Conservation (phyloP, 2,888 invertebrate species). For the Subacronicta megacephala region DNA sequence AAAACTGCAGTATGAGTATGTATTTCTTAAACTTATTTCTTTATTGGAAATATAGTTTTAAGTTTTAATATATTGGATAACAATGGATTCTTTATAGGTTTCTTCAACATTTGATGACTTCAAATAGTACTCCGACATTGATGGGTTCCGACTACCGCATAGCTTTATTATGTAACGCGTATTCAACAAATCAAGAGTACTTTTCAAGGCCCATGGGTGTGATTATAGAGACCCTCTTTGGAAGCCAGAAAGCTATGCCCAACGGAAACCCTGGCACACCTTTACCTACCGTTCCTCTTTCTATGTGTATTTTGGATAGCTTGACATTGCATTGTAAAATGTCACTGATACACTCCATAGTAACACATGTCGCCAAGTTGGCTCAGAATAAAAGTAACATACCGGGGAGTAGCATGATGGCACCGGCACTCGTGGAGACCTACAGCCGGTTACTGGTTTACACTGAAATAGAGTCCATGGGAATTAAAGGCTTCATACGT, state of each 20-base stretch:
- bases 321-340: slow-evolving; percentile 98
- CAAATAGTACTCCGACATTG: slow-evolving; percentile 91
- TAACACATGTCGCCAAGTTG: slow-evolving; percentile 96
- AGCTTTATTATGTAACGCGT: slow-evolving; percentile 98
- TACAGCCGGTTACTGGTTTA: slow-evolving; percentile 98
- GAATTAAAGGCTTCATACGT: slow-evolving; percentile 98
- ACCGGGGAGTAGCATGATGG: slow-evolving; percentile 91
- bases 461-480: slow-evolving; percentile 98
- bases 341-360: slow-evolving; percentile 94
- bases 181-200: slow-evolving; percentile 97
- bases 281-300: slow-evolving; percentile 95
- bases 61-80: neutral
- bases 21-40: slow-evolving; percentile 45
- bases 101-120: slow-evolving; percentile 95
- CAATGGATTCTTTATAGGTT: slow-evolving; percentile 88
- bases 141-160: slow-evolving; percentile 97
- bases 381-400: slow-evolving; percentile 96
- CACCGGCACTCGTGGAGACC: slow-evolving; percentile 98
- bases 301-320: slow-evolving; percentile 97
- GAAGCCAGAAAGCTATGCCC: slow-evolving; percentile 90
- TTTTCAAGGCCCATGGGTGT: slow-evolving; percentile 98
- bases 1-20: slow-evolving; percentile 95
- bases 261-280: slow-evolving; percentile 87
- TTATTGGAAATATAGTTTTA: slow-evolving; percentile 4
- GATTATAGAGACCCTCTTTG: slow-evolving; percentile 95